Evolutionary conservation across 1,140 invertebrate species (phyloP), one percentile per base, ranked within the genome.

Genomic region (Mycetomoellerius zeteki): DNA sequence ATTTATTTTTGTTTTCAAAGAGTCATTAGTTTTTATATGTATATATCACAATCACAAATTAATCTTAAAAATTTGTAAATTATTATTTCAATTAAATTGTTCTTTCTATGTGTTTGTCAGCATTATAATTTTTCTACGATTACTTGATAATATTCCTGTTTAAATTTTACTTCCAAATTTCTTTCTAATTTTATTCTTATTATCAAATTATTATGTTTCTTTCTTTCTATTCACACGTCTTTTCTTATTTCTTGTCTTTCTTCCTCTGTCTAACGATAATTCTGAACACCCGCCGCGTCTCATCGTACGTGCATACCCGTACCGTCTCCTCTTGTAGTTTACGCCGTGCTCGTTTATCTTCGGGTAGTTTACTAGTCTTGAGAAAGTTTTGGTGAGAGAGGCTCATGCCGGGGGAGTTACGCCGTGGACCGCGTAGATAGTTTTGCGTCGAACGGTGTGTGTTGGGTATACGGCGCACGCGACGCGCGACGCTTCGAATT

Each of bases 341-440:
- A 75, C 67, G 81, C 64, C 62, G 33, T 33, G 86, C 85, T 88
- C 87, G 84, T 88, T 88, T 88, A 80, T 88, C 87, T 88, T 84
- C 84, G 30, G 65, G 84, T 88, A 88, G 87, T 88, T 80, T 88
- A 88, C 64, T 56, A 80, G 60, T 69, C 82, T 71, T 67, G 65
- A 72, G 78, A 86, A 86, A 82, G 85, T 86, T 86, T n/a, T 30
- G 67, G 47, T 19, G 37, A 52, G 85, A 81, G 85, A 60, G 58
- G 58, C 69, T 82, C 67, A 52, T 37, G 47, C 52, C 33, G 19
- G 50, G 37, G 60, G 72, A 87, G 82, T 86, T 87, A 85, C 65
- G 47, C 47, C 58, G 58, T 87, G 65, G 78, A 80, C 62, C 76
- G 78, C 54, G 78, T 16, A 84, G 85, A 86, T 86, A 86, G 85